Evolutionary conservation across 2,113 vertebrate genomes (phyloP).

Genomic region (Salvator merianae): DNA sequence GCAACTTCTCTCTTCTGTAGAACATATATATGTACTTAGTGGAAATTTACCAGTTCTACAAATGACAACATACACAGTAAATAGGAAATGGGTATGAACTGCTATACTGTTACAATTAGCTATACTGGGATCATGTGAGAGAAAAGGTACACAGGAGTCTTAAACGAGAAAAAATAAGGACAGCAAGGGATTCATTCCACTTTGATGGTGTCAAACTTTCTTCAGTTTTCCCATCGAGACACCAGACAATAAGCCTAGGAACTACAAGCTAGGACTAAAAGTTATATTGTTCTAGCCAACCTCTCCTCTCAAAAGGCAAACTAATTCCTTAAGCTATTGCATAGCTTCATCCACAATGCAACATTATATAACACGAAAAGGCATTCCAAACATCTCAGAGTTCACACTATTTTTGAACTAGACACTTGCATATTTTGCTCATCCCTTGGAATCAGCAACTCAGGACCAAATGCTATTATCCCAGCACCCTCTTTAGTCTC

Average conservation of each 20-base stretch:
- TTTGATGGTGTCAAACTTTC: background rate
- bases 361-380: background rate
- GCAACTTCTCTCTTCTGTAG: background rate
- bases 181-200: background rate
- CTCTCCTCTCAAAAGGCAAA: background rate
- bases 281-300: background rate
- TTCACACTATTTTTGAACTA: background rate
- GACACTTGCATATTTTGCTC: background rate
- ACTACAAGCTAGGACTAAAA: background rate
- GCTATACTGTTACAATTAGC: background rate
- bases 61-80: background rate
- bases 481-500: background rate
- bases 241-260: background rate
- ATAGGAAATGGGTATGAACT: background rate
- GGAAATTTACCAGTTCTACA: background rate
- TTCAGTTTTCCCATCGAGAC: background rate
- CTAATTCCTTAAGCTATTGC: background rate
- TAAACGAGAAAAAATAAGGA: background rate
- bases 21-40: background rate
- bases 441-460: background rate
- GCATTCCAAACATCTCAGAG: background rate
- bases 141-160: background rate
- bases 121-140: background rate
- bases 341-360: background rate
- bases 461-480: background rate